Base-by-base conservation (phyloP, 2,113 vertebrate genomes). In the Indri indri region DNA sequence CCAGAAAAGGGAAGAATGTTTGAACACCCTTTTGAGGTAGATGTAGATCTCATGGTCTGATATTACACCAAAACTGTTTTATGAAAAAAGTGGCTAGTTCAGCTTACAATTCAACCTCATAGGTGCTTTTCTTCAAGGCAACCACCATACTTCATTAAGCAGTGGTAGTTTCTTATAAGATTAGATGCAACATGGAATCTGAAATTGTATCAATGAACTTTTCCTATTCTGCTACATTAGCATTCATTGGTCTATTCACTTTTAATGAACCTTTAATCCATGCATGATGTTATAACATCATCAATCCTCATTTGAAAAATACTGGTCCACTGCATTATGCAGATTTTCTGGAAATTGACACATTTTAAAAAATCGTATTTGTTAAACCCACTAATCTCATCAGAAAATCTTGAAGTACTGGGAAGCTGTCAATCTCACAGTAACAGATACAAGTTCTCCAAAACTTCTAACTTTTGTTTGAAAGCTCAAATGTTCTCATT, bases 301-400 rank as follows among this genome's bases (percentile, higher is more conserved):
- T 30, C 63, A 80, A 20, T 59, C 70, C 68, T 68, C 52, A 57
- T n/a, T 54, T 92, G 40, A 90, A 92, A 96, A 90, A 47, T 63
- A 34, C 2, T 74, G 59, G 52, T 63, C 25, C 89, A 89, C 40
- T 74, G 71, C 73, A 54, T 84, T 65, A 88, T 25, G 17, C 54
- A 65, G 59, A 96, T 76, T 94, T 92, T 89, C 88, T 16, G 8
- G 8, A 92, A 76, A 34, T 5, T 65, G 54, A 54, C 37, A 61
- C 77, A 83, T 86, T 90, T 85, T 32, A 85, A 92, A 94, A 92
- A 92, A 57, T 9, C 22, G 0, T 76, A 63, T 66, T 74, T 80
- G 42, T 54, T 90, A 94, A 94, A 66, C 22, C 66, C 80, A 96
- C 27, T 83, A 65, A 95, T n/a, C 22, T 92, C 85, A 65, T 90